A percentile compares a stretch with the other conserved stretches of the same genome.
Conservation (phyloP, 1,140 invertebrate genomes). For the Lutraria rhynchaena region DNA sequence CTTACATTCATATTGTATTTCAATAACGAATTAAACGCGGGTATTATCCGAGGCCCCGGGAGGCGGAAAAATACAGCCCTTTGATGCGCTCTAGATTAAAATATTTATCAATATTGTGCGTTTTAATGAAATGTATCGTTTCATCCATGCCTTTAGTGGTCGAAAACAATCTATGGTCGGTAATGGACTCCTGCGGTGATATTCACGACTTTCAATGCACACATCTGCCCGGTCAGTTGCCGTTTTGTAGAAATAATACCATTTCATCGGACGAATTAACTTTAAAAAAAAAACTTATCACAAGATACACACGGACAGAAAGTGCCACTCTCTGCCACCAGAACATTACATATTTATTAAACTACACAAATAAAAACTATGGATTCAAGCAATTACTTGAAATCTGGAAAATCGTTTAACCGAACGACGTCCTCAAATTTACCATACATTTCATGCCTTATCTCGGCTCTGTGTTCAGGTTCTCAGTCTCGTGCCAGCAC, state of each 20-base stretch:
- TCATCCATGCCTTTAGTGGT: neutral
- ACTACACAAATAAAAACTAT: no score
- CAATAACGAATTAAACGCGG: neutral
- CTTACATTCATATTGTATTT: neutral
- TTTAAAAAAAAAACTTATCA: no score
- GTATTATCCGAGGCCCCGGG: neutral
- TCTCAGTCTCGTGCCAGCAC: constrained; percentile 32
- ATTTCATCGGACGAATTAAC: no score
- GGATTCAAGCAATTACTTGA: no score
- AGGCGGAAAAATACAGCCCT: neutral
- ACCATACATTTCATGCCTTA: constrained; percentile 33
- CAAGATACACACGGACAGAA: no score
- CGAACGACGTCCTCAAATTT: neutral
- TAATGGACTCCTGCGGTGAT: no score
- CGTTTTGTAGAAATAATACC: no score
- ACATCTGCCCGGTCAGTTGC: no score
- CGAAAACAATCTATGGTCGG: neutral
- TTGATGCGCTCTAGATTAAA: neutral
- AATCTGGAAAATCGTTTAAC: no score
- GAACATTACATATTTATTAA: no score
- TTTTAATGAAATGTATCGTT: constrained; percentile 12
- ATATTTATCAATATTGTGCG: neutral
- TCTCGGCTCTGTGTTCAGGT: neutral
- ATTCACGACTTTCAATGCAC: no score
- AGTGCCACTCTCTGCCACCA: no score